phyloP scores from a whole-genome alignment of 2,113 vertebrate genomes.

The Tiliqua scincoides region DNA sequence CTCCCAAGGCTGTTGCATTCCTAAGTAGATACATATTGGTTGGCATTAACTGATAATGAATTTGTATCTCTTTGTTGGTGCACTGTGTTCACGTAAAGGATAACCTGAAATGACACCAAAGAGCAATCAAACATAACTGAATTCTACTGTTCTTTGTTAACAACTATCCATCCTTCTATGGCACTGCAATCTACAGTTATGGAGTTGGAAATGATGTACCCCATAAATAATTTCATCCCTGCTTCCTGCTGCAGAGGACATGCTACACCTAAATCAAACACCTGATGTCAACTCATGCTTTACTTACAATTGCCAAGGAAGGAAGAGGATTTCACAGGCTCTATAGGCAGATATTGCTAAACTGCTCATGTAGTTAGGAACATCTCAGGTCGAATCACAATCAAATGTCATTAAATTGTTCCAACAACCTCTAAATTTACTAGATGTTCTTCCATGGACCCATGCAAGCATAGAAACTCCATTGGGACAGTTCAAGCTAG shows the following conservation, averaged over 20 bases:
- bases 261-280: background rate
- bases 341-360: too few relatives aligned
- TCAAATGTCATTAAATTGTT: background rate
- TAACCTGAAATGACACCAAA: background rate
- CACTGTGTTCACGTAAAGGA: background rate
- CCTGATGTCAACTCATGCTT: background rate
- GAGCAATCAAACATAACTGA: background rate
- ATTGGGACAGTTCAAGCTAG: background rate
- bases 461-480: background rate
- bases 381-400: background rate
- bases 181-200: background rate
- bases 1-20: conserved; percentile 11
- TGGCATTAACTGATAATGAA: background rate
- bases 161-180: background rate
- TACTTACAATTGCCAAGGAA: background rate
- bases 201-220: background rate
- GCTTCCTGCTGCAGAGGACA: too few relatives aligned
- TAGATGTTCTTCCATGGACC: background rate
- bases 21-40: background rate
- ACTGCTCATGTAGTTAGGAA: background rate
- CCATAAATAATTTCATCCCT: background rate
- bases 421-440: background rate
- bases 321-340: background rate
- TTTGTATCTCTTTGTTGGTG: background rate
- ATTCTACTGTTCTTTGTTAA: background rate